These are phyloP conservation scores for Cheilosia variabilis DNA, from an alignment of 2,888 invertebrate species.

Conservation along the genomic window DNA sequence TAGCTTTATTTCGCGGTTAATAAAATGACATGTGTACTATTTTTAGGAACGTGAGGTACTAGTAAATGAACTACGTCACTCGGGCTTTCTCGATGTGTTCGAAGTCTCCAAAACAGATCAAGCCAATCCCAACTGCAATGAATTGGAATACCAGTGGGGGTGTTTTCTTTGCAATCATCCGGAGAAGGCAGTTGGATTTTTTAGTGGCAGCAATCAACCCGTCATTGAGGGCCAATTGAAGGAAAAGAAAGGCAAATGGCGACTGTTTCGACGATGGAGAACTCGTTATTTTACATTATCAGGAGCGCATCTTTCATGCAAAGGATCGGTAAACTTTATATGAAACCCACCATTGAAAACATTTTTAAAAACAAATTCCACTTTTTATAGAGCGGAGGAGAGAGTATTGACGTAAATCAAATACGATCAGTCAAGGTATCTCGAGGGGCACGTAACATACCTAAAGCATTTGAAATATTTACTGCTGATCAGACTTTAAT, in stretches of 20 bases:
- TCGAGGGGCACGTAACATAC: slow-evolving; percentile 94
- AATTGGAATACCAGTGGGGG: slow-evolving; percentile 88
- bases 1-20: too few species aligned
- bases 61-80: slow-evolving; percentile 92
- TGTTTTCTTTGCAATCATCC: slow-evolving; percentile 97
- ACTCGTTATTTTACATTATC: slow-evolving; percentile 97
- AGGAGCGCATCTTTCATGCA: slow-evolving; percentile 94
- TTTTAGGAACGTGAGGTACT: slow-evolving; percentile 92
- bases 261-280: slow-evolving; percentile 95
- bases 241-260: slow-evolving; percentile 96
- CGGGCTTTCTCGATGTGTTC: slow-evolving; percentile 96
- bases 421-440: slow-evolving; percentile 97
- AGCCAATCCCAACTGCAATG: slow-evolving; percentile 84
- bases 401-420: slow-evolving; percentile 95
- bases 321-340: slow-evolving; percentile 88
- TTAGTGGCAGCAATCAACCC: slow-evolving; percentile 91
- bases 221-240: slow-evolving; percentile 96
- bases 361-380: background rate
- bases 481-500: slow-evolving; percentile 96
- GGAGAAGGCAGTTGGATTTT: slow-evolving; percentile 93
- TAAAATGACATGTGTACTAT: background rate
- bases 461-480: slow-evolving; percentile 98
- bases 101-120: slow-evolving; percentile 87
- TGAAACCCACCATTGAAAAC: too few species aligned
- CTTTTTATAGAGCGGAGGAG: slow-evolving; percentile 89